Base-by-base conservation (phyloP, 2,113 vertebrate species). In the Ceuthmochares aereus region DNA sequence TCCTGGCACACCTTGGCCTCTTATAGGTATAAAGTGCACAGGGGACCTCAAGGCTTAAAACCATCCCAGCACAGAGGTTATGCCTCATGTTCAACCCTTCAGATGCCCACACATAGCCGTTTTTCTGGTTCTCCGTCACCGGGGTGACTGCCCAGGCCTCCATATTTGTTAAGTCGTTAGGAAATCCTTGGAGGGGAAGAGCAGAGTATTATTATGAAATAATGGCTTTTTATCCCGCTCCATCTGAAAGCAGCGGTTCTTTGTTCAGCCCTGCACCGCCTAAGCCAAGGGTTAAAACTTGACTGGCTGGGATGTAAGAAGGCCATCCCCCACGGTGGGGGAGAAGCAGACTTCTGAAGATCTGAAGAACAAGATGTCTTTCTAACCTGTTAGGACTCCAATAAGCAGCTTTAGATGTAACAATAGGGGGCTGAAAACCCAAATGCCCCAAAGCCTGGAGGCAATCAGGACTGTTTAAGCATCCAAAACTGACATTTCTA, bases 371-470 rank as follows among this genome's bases (percentile, higher is more conserved):
- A 83, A 88, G 95, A 93, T 93, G 95, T 83, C 90, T 94, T 97
- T 96, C 95, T 52, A 90, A 90, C 88, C 78, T 58, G 79, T 89
- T 90, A 0, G 20, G 84, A 95, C 89, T 94, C 87, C 85, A 94
- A 43, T 92, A 97, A 97, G 87, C 89, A 94, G 95, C 94, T 97
- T 97, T 96, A 74, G 64, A 75, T 89, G 45, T 76, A 96, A 97
- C 93, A 96, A 96, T 96, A 95, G 94, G 89, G 93, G 89, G 62
- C 73, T 93, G 76, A 96, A 96, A 97, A 92, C 84, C 59, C 91
- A 94, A 96, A 86, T 92, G 82, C 66, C 91, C 93, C 89, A 89
- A 93, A 95, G 90, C 89, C 92, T 89, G 89, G 62, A 96, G 92
- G 94, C 95, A 95, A 97, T 96, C 89, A 89, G 76, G 58, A 64